Percentiles rank a stretch among this genome's conserved stretches.
These are phyloP conservation scores for Choloepus hoffmanni DNA, from an alignment of 2,113 vertebrate genomes.

Conservation along the genomic window DNA sequence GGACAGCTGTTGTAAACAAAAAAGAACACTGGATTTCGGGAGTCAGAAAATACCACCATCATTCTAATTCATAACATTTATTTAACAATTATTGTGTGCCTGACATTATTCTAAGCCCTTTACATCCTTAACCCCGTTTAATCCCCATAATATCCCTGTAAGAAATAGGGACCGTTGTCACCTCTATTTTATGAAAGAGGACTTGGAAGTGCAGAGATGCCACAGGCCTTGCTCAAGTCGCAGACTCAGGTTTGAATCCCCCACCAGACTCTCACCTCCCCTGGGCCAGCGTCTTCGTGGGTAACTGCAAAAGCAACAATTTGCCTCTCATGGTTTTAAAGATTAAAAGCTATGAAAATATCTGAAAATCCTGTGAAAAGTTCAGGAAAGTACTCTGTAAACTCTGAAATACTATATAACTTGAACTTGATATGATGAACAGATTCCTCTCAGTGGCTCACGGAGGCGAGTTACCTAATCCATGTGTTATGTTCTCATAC, in stretches of 20 bases:
- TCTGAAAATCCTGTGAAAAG: not conserved
- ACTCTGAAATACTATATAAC: not conserved
- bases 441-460: accelerated
- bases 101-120: not conserved
- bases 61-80: not conserved
- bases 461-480: not conserved
- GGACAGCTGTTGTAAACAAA: not conserved
- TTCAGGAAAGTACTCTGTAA: not conserved
- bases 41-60: not conserved
- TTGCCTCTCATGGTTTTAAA: not conserved
- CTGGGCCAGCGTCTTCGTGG: not conserved
- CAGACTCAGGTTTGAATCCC: not conserved
- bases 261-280: not conserved
- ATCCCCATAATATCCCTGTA: accelerated
- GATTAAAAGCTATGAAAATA: not conserved
- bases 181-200: not conserved
- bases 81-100: not conserved
- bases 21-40: not conserved
- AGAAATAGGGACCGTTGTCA: not conserved
- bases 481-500: not conserved
- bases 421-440: not conserved
- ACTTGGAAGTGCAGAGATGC: not conserved
- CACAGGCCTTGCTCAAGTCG: not conserved
- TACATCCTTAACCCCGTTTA: no score
- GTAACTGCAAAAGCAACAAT: not conserved